Percentiles rank a stretch among this genome's conserved stretches.
These are phyloP conservation scores for Aphrocallistes beatrix DNA, from an alignment of 37 sponge, comb jelly and placozoan species.

Conservation along the genomic window DNA sequence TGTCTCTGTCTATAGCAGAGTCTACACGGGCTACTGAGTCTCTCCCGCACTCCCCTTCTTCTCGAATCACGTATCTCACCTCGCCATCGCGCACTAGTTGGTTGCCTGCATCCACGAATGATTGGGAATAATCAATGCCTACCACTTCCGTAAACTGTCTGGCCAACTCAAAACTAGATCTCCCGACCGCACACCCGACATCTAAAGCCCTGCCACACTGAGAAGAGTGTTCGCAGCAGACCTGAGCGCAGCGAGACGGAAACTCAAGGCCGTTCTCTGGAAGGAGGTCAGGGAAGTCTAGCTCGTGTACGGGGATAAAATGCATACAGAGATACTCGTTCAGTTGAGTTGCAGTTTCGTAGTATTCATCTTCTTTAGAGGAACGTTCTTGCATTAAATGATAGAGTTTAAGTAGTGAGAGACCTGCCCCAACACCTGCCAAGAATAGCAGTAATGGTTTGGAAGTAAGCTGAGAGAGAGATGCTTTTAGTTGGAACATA, in stretches of 20 bases:
- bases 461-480: no score
- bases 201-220: constrained; percentile 61
- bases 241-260: constrained; percentile 57
- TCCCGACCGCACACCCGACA: constrained; percentile 79
- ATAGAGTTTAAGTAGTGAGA: no score
- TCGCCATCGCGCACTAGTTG: constrained; percentile 61
- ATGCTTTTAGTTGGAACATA: no score
- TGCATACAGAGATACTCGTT: constrained; percentile 70
- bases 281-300: constrained; percentile 26
- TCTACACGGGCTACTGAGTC: not conserved
- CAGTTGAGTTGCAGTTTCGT: constrained; percentile 42
- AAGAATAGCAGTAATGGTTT: no score
- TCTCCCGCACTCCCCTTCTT: not conserved
- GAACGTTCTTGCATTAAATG: no score
- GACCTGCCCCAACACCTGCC: no score
- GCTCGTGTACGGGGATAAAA: constrained; percentile 44
- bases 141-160: constrained; percentile 53
- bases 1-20: constrained; percentile 27
- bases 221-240: constrained; percentile 44
- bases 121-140: constrained; percentile 60
- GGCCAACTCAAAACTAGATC: constrained; percentile 73
- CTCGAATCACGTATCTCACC: constrained; percentile 14
- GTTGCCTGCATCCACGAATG: constrained; percentile 54
- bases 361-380: constrained; percentile 23
- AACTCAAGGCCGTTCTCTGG: constrained; percentile 53